Conservation (phyloP, 2,797 vertebrate species). For the Tapera naevia region DNA sequence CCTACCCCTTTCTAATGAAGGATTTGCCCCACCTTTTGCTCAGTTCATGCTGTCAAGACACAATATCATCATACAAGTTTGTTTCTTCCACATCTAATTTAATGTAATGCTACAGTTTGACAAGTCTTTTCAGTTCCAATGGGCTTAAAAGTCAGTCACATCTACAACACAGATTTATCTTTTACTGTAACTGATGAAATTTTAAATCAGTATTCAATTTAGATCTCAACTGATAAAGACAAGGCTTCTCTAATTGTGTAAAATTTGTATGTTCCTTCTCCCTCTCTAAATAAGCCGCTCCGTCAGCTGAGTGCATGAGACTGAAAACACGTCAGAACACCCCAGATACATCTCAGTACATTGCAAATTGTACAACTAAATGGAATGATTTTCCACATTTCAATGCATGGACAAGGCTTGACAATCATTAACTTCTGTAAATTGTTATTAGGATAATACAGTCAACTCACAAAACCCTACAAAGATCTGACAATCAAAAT, state of each 20-base stretch:
- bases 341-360: conserved; percentile 50
- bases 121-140: background rate
- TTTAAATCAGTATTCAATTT: conserved; percentile 34
- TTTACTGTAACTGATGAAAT: background rate
- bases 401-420: conserved; percentile 66
- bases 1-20: background rate
- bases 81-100: conserved; percentile 48
- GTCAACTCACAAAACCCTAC: conserved; percentile 68
- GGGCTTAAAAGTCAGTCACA: conserved; percentile 33
- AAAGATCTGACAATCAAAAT: conserved; percentile 69
- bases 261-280: background rate
- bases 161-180: conserved; percentile 7
- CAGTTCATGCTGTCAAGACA: background rate
- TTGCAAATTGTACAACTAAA: conserved; percentile 46
- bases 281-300: conserved; percentile 41
- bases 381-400: conserved; percentile 59
- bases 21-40: background rate
- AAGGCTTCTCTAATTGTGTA: conserved; percentile 4
- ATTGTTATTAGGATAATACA: conserved; percentile 66
- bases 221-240: conserved; percentile 13
- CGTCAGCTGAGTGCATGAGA: background rate
- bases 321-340: conserved; percentile 30
- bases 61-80: background rate
- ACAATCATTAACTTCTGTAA: conserved; percentile 65
- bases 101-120: conserved; percentile 39